phyloP scores from a whole-genome alignment of 2,113 vertebrate species.

The Rissa tridactyla region DNA sequence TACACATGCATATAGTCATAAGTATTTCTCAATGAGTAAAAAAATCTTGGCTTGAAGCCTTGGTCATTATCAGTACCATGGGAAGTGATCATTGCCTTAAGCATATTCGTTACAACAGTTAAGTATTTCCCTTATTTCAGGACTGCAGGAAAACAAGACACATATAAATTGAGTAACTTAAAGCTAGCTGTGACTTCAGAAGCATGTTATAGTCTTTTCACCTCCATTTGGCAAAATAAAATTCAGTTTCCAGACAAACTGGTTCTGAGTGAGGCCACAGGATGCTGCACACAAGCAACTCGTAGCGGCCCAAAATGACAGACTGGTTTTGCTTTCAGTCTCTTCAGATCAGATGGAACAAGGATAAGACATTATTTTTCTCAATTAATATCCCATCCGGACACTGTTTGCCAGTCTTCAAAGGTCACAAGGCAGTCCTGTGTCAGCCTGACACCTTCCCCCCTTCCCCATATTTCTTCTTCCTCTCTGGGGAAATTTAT shows the following conservation, averaged over 20 bases:
- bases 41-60: constrained; percentile 50
- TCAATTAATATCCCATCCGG: constrained; percentile 72
- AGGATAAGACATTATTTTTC: constrained; percentile 72
- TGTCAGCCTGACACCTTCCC: constrained; percentile 45
- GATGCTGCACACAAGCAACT: constrained; percentile 23
- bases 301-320: background rate
- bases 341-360: constrained; percentile 67
- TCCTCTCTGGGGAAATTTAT: constrained; percentile 70
- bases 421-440: constrained; percentile 58
- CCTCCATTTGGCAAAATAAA: background rate
- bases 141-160: constrained; percentile 59
- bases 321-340: constrained; percentile 9
- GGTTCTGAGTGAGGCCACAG: constrained; percentile 18
- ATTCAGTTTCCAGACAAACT: background rate
- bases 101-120: constrained; percentile 9
- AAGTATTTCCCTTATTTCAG: constrained; percentile 69
- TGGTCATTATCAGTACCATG: constrained; percentile 29
- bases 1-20: background rate
- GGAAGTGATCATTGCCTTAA: constrained; percentile 58
- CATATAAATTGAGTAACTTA: constrained; percentile 47
- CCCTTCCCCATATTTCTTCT: constrained; percentile 50
- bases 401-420: constrained; percentile 64
- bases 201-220: background rate
- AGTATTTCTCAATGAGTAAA: background rate
- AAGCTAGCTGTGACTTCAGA: constrained; percentile 25